These are phyloP conservation scores for Mesoligia furuncula DNA, from an alignment of 2,888 invertebrate species.

Conservation along the genomic window DNA sequence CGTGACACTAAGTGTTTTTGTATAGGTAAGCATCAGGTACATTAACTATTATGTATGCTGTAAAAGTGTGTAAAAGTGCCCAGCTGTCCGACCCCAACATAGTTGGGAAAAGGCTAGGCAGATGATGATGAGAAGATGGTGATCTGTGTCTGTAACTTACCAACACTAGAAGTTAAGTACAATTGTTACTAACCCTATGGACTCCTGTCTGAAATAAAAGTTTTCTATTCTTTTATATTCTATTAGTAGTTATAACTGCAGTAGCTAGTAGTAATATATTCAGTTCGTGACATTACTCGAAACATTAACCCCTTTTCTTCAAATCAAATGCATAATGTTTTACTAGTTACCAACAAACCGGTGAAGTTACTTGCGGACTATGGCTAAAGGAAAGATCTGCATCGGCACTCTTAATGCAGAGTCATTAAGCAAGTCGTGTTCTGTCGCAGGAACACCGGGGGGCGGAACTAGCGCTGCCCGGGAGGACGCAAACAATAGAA, in stretches of 20 bases:
- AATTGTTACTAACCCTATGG: no score
- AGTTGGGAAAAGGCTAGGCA: no score
- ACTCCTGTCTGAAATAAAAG: no score
- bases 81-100: no score
- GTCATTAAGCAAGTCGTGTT: slow-evolving; percentile 62
- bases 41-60: no score
- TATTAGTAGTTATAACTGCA: neutral
- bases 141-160: no score
- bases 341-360: slow-evolving; percentile 6
- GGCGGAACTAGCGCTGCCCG: slow-evolving; percentile 53
- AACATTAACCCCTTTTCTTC: slow-evolving; percentile 9
- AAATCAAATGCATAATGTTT: slow-evolving; percentile 33
- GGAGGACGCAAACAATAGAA: neutral
- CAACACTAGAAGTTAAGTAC: no score
- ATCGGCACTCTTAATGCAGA: slow-evolving; percentile 58
- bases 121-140: no score
- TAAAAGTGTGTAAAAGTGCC: no score
- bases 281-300: neutral
- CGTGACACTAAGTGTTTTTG: no score
- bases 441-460: slow-evolving; percentile 50
- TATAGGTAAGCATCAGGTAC: no score
- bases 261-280: neutral
- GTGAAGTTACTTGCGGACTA: slow-evolving; percentile 1
- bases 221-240: no score
- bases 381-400: slow-evolving; percentile 51